Evolutionary conservation across 2,888 invertebrate genomes (phyloP), one percentile per base, ranked within the genome.

Genomic region (Oscheius sp.): DNA sequence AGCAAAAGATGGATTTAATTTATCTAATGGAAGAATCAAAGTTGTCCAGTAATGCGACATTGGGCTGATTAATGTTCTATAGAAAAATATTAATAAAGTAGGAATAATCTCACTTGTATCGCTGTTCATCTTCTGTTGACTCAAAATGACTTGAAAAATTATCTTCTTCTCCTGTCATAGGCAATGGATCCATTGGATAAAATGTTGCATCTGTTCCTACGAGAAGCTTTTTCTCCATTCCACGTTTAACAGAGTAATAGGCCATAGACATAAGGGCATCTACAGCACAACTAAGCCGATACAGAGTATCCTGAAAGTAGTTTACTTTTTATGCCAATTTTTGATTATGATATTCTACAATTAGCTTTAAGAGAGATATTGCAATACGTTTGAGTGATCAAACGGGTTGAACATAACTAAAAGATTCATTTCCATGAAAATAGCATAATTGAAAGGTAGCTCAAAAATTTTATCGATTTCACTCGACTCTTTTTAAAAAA

Each of bases 121-220:
- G 15, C 37, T 37, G 34, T 5, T 37, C 23, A 15, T 57, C 57
- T 3, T 34, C 37, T 23, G 34, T 39, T 8, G 57, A 57, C 8
- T 12, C 8, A 37, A 57, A 57, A 5, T 23, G 23, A 8, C 4
- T 20, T 8, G 17, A 20, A 12, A 23, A n/a, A 6, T 57, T 20
- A 15, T 17, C 20, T 37, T 37, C 37, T 8, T 37, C 57, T 37
- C 57, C 57, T 10, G 23, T 37, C 1, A 39, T 34, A 12, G 57
- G 57, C 37, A 57, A n/a, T 23, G 57, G 57, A 37, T 57, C 37
- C 57, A 57, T 57, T 3, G 57, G 57, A 37, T 57, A 57, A 25
- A 8, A 57, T 1, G 57, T 37, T 17, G 37, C 34, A 25, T 57
- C 23, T 1, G 39, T 23, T n/a, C n/a, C 23, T 8, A 57, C 25